These are phyloP conservation scores for Chaetodon trifascialis DNA, from an alignment of 2,113 vertebrate genomes.

Conservation along the genomic window DNA sequence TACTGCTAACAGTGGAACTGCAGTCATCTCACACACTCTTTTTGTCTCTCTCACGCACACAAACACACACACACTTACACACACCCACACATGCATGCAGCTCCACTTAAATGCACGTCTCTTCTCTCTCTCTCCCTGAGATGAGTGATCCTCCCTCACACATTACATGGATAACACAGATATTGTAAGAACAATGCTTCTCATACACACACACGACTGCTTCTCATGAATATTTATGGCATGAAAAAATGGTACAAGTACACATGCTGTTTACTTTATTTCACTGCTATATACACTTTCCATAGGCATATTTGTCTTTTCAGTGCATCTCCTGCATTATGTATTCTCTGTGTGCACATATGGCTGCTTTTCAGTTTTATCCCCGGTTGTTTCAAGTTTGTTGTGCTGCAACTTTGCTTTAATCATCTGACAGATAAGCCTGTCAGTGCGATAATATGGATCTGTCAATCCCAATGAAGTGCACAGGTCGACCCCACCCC, in stretches of 20 bases:
- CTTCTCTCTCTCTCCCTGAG: conserved; percentile 37
- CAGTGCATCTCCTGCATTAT: conserved; percentile 49
- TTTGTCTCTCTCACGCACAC: conserved; percentile 15
- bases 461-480: conserved; percentile 31
- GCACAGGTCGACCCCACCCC: background rate
- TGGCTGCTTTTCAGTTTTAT: conserved; percentile 27
- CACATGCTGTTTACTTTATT: conserved; percentile 50
- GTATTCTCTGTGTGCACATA: conserved; percentile 43
- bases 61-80: background rate
- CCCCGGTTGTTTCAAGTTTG: conserved; percentile 35
- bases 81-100: background rate
- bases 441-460: conserved; percentile 14
- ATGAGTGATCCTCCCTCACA: conserved; percentile 34
- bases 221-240: conserved; percentile 59
- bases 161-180: conserved; percentile 21
- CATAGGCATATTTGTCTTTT: conserved; percentile 52
- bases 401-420: conserved; percentile 32
- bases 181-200: conserved; percentile 8
- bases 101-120: background rate
- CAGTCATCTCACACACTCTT: conserved; percentile 27
- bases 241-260: background rate
- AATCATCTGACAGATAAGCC: conserved; percentile 34
- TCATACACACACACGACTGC: conserved; percentile 2
- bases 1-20: conserved; percentile 73
- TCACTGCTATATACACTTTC: conserved; percentile 20